Conservation (phyloP, 2,113 vertebrate genomes). For the Hemibagrus wyckioides region DNA sequence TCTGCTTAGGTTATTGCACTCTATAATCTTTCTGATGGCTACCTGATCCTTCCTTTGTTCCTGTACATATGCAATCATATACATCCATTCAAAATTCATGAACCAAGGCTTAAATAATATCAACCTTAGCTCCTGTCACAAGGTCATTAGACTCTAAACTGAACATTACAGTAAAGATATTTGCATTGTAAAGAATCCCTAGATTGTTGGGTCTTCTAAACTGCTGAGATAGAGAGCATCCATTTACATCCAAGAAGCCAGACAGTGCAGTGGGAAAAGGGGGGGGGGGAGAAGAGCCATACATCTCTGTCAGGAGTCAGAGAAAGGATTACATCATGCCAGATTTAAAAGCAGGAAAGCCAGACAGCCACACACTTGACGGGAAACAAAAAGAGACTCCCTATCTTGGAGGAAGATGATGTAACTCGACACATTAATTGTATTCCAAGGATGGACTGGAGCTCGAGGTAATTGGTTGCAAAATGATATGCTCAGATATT, state of each 20-base stretch:
- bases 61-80: neutral
- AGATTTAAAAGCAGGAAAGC: conserved; percentile 54
- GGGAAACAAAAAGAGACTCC: conserved; percentile 55
- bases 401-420: conserved; percentile 54
- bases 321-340: conserved; percentile 60
- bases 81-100: conserved; percentile 1
- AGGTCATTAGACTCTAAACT: conserved; percentile 17
- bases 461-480: conserved; percentile 47
- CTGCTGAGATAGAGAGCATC: conserved; percentile 43
- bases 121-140: neutral
- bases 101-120: conserved; percentile 10
- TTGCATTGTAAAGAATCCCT: neutral
- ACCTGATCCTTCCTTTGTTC: neutral
- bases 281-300: conserved; percentile 18
- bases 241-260: conserved; percentile 45
- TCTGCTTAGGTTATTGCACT: neutral
- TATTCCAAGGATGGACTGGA: conserved; percentile 49
- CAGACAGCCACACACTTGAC: conserved; percentile 52
- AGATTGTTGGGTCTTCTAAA: conserved; percentile 33
- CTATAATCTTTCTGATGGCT: neutral
- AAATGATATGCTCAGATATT: conserved; percentile 46
- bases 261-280: conserved; percentile 10
- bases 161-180: conserved; percentile 20
- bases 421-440: conserved; percentile 54
- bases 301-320: conserved; percentile 53